phyloP scores from a whole-genome alignment of 2,797 vertebrate species.

The Kryptopterus vitreolus region DNA sequence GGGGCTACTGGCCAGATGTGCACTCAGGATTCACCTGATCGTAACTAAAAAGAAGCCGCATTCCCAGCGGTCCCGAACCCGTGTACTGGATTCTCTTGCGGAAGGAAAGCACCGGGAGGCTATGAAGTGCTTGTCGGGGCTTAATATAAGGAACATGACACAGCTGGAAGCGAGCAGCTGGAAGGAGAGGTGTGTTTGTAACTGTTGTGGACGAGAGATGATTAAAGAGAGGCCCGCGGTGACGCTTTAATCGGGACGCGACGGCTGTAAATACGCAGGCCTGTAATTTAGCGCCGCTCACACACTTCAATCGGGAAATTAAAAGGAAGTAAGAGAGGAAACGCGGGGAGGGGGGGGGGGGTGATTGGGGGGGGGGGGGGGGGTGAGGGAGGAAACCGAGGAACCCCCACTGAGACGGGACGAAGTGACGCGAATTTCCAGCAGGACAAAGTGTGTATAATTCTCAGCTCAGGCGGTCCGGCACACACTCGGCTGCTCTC shows the following conservation, averaged over 20 bases:
- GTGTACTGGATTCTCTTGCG: no score
- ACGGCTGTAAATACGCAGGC: conserved; percentile 32
- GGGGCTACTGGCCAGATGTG: no score
- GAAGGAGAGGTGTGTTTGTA: conserved; percentile 29
- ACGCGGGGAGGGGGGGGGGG: no score
- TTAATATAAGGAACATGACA: conserved; percentile 23
- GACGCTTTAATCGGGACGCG: conserved; percentile 44
- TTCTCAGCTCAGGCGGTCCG: conserved; percentile 37
- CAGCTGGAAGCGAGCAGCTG: conserved; percentile 32
- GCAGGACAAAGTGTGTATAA: conserved; percentile 38
- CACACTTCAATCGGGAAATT: conserved; percentile 40
- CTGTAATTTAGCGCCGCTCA: conserved; percentile 53
- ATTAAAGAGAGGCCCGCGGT: conserved; percentile 46
- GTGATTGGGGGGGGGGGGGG: no score
- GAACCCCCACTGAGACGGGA: not conserved
- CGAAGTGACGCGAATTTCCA: not conserved
- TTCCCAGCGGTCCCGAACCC: no score
- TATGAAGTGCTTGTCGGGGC: not conserved
- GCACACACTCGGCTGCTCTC: conserved; percentile 28
- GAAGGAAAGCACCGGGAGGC: conserved; percentile 6
- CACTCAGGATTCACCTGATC: no score
- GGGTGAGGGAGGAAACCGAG: no score
- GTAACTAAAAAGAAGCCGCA: no score
- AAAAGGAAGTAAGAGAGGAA: conserved; percentile 19
- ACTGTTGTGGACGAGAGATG: conserved; percentile 32